phyloP scores from a whole-genome alignment of 1,140 invertebrate species.

The Formica exsecta region DNA sequence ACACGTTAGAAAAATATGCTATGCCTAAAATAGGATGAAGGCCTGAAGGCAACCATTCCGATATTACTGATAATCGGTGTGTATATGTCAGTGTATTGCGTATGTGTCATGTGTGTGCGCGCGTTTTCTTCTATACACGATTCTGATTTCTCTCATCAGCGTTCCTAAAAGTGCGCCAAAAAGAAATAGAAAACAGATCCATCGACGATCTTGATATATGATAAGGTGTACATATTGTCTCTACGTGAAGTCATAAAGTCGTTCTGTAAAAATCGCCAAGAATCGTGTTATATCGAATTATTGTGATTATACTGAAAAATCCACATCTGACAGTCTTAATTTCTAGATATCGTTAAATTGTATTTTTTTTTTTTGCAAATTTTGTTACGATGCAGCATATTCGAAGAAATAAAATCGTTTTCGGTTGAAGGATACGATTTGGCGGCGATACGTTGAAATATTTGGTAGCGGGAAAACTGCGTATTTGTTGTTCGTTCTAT shows the following conservation, averaged over 20 bases:
- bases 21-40: constrained; percentile 87
- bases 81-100: constrained; percentile 52
- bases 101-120: constrained; percentile 39
- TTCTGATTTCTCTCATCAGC: constrained; percentile 55
- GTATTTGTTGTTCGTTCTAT: neutral
- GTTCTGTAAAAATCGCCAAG: constrained; percentile 49
- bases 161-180: constrained; percentile 56
- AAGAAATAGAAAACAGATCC: constrained; percentile 56
- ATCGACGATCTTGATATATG: constrained; percentile 44
- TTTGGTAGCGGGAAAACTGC: constrained; percentile 20
- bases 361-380: neutral
- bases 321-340: constrained; percentile 34
- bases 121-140: constrained; percentile 39
- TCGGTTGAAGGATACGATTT: constrained; percentile 16
- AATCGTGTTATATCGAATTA: constrained; percentile 40
- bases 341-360: constrained; percentile 44
- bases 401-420: constrained; percentile 11
- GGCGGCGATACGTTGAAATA: constrained; percentile 14
- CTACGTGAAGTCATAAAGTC: constrained; percentile 56
- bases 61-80: constrained; percentile 83
- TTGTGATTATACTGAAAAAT: constrained; percentile 26
- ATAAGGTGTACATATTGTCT: constrained; percentile 50
- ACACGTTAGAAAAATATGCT: constrained; percentile 87
- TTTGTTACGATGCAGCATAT: neutral
- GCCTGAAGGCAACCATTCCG: constrained; percentile 85